Evolutionary conservation across 2,888 invertebrate genomes (phyloP), one percentile per base, ranked within the genome.

Genomic region (Sinotaia quadrata): DNA sequence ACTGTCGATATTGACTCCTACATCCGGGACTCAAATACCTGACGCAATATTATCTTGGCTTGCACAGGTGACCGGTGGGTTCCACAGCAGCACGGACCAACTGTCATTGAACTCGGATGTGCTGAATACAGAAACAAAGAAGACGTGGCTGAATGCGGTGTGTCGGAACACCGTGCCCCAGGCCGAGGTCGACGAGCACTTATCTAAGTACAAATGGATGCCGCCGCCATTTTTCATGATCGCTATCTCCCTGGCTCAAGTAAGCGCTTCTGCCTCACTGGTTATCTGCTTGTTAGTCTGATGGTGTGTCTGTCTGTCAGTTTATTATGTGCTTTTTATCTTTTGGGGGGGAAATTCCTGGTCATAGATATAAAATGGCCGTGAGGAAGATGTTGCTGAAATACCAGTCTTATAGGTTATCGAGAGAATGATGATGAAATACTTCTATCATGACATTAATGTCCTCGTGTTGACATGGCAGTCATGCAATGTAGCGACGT

Each of bases 211-310:
- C 67, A 60, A 31, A 44, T 76, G 73, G 54, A 51, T 72, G 24
- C 98, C 97, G 12, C 91, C 91, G 1, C 98, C 98, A 0, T 85
- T 98, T 66, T 94, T 95, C 84, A 96, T 98, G 94, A 92, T 97
- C 75, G 89, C 94, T 68, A 93, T 97, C 80, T 95, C 95, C 0
- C 82, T 97, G 67, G 89, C 95, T 77, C 95, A 97, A 91, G 95
- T 97, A 56, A 34, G 68, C 57, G 24, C 1, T n/a, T 58, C 24
- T 21, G 7, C 21, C 5, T n/a, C 12, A 2, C 10, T 54, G 8
- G 54, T 24, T 41, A 41, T 41, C 12, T 41, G 12, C 18, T 12
- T 41, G n/a, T n/a, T n/a, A n/a, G n/a, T n/a, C n/a, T n/a, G n/a
- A n/a, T n/a, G n/a, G n/a, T n/a, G n/a, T n/a, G n/a, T n/a, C n/a